phyloP scores from a whole-genome alignment of 2,888 invertebrate genomes.

The Homarus gammarus region DNA sequence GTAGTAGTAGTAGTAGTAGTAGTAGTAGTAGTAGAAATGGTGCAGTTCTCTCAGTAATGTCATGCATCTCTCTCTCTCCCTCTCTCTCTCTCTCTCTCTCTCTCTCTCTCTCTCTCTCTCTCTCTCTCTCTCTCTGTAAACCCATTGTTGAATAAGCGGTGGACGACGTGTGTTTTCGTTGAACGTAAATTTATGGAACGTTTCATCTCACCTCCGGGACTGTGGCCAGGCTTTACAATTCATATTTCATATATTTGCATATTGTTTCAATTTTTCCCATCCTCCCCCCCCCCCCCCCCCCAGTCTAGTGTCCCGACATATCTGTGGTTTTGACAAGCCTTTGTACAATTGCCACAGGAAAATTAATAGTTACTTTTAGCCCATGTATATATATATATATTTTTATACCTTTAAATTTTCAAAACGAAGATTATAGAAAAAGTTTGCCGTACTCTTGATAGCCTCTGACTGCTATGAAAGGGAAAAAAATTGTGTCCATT shows the following conservation, averaged over 20 bases:
- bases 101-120: too few relatives aligned
- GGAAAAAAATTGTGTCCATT: background rate
- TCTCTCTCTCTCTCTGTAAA: too few relatives aligned
- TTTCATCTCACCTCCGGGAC: background rate
- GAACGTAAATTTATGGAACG: constrained; percentile 2
- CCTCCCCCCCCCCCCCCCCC: too few relatives aligned
- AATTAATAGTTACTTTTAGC: constrained; percentile 1
- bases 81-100: too few relatives aligned
- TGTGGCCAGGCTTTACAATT: background rate
- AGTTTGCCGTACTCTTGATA: background rate
- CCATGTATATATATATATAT: background rate
- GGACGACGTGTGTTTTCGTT: background rate
- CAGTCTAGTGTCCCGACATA: background rate
- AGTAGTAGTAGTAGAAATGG: too few relatives aligned
- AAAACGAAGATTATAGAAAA: background rate
- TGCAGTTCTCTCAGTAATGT: too few relatives aligned
- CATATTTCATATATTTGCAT: constrained; percentile 12
- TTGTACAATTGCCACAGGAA: background rate
- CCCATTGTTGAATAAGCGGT: background rate
- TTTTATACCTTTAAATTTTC: background rate
- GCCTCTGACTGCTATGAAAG: background rate
- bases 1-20: too few relatives aligned
- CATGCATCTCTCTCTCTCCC: too few relatives aligned
- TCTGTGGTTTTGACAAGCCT: background rate
- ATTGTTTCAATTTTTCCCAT: background rate